Conservation (phyloP, 2,888 invertebrate species). For the Drosophila barbarae region DNA sequence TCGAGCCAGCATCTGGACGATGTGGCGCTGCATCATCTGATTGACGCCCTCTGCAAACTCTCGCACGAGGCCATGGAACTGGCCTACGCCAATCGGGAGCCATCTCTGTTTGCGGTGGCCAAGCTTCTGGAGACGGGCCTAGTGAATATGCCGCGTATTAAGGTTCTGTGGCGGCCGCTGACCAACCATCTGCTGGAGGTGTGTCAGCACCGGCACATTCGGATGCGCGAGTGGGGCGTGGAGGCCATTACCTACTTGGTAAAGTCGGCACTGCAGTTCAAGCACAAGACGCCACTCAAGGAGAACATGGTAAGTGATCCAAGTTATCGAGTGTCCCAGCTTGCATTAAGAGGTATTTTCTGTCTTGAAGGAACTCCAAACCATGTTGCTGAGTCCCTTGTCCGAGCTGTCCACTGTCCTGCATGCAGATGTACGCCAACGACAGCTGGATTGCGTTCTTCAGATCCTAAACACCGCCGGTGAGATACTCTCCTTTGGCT, state of each 20-base stretch:
- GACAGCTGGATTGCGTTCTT: conserved; percentile 96
- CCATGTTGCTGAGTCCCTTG: conserved; percentile 91
- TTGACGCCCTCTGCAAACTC: conserved; percentile 96
- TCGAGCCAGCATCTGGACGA: conserved; percentile 96
- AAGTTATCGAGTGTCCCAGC: background rate
- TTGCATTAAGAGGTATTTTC: background rate
- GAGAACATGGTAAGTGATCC: conserved; percentile 86
- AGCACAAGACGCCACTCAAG: conserved; percentile 89
- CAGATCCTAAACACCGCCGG: conserved; percentile 95
- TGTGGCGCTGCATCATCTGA: conserved; percentile 95
- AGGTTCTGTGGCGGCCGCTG: conserved; percentile 96
- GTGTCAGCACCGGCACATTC: conserved; percentile 95
- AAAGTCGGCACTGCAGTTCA: conserved; percentile 92
- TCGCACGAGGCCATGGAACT: conserved; percentile 98
- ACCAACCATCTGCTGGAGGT: conserved; percentile 98
- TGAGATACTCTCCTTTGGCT: conserved; percentile 94
- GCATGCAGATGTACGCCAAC: conserved; percentile 95
- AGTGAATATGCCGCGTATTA: conserved; percentile 95
- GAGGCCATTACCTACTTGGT: conserved; percentile 97
- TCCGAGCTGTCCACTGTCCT: conserved; percentile 94
- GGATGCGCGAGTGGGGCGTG: conserved; percentile 98
- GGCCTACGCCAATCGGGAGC: conserved; percentile 96
- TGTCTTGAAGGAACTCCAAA: conserved; percentile 86
- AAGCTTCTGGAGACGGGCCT: conserved; percentile 98
- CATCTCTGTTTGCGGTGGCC: conserved; percentile 97